These are phyloP conservation scores for Cetoscarus ocellatus DNA, from an alignment of 2,797 vertebrate genomes.

Conservation along the genomic window DNA sequence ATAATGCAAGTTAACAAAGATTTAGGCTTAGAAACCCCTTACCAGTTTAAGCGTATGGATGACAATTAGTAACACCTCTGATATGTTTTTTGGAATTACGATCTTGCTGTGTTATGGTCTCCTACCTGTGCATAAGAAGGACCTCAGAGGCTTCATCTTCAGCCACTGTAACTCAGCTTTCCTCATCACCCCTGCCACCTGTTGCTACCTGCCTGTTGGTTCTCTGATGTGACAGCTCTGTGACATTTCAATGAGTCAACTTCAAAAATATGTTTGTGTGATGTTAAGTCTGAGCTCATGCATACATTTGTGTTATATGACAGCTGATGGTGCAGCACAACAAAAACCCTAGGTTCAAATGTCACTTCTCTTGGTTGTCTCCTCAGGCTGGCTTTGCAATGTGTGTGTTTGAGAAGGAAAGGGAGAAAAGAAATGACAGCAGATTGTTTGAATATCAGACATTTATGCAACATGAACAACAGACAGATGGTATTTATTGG, in stretches of 20 bases:
- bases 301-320: conserved; percentile 54
- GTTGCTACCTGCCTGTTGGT: conserved; percentile 51
- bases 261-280: conserved; percentile 28
- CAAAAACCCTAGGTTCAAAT: conserved; percentile 77
- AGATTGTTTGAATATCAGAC: conserved; percentile 27
- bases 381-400: conserved; percentile 20
- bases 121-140: not conserved
- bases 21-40: no score
- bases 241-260: conserved; percentile 63
- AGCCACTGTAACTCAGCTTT: not conserved
- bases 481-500: conserved; percentile 18
- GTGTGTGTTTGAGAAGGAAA: not conserved
- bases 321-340: conserved; percentile 52
- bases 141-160: conserved; percentile 2
- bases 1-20: no score
- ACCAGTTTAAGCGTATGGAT: no score
- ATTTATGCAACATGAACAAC: conserved; percentile 21
- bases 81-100: no score
- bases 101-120: not conserved
- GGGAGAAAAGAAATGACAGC: conserved; percentile 47
- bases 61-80: no score
- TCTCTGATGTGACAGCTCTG: conserved; percentile 10
- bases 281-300: conserved; percentile 23
- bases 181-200: conserved; percentile 40
- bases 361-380: conserved; percentile 65